Base-by-base conservation (phyloP, 1,140 invertebrate species). In the Triops longicaudatus region DNA sequence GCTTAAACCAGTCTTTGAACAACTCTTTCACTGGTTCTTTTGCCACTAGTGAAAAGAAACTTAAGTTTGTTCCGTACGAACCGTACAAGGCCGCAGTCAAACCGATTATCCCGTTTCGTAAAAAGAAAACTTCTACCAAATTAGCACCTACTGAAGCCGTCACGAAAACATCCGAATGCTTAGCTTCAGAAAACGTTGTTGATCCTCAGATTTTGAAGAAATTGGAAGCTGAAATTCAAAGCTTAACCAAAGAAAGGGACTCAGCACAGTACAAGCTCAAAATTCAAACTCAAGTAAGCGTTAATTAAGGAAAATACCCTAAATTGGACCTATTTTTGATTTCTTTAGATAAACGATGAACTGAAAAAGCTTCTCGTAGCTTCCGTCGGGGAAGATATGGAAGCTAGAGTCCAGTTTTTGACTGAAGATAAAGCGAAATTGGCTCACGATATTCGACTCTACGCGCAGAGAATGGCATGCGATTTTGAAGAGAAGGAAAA, bases 401-500 rank as follows among this genome's bases (percentile, higher is more conserved):
- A 97, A 85, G 91, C 89, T 1, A 89, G 91, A 84, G 93, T 98
- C 1, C 93, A 97, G 82, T 88, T 91, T 79, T 85, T 98, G 5
- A 95, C 90, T 37, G 94, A 97, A 84, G 95, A 97, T 83, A 96
- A 96, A 83, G 88, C 94, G 73, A 91, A 95, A 81, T 86, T 97
- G 80, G 92, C 94, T 0, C 86, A 91, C 80, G 93, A 95, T 50
- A 85, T 98, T 50, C 84, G 95, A 0, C 92, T 91, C 81, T 96
- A 93, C 72, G 91, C 92, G 11, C 90, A 94, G 84, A 90, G 93
- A 83, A 85, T 96, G 63, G 91, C 90, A 73, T 91, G 92, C 1
- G 94, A 96, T 84, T 92, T 93, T 83, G 95, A 97, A 84, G 93
- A 96, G 86, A 92, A 94, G 3, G 95, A 97, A 83, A 94, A 92